Percentiles rank a stretch among this genome's conserved stretches.
Evolutionary conservation across 35 echinoderm and acorn worm species (phyloP).

Genomic region (Strongylocentrotus purpuratus): DNA sequence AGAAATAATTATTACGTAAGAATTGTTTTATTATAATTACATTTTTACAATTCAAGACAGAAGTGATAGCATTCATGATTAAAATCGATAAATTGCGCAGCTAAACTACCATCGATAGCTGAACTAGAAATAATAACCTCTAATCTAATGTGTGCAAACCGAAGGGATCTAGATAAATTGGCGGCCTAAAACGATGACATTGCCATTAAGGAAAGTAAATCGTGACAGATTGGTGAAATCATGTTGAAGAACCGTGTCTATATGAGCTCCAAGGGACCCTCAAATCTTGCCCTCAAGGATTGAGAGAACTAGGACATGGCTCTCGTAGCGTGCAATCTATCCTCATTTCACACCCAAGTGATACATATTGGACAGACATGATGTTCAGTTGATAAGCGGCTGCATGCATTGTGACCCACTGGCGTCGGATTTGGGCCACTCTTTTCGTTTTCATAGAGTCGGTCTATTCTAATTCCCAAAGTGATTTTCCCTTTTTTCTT

Average conservation of each 20-base stretch:
- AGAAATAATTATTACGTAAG: no score
- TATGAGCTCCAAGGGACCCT: background rate
- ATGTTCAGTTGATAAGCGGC: background rate
- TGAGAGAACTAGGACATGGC: background rate
- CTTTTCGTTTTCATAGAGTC: background rate
- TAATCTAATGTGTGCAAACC: background rate
- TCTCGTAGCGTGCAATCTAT: background rate
- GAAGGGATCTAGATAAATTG: background rate
- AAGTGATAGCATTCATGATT: background rate
- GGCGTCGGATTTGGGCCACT: background rate
- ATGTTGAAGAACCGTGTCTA: background rate
- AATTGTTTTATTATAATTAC: no score
- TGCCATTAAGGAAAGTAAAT: background rate
- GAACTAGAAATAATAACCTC: background rate
- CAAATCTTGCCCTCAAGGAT: background rate
- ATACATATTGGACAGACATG: background rate
- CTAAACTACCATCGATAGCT: background rate
- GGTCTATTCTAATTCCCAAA: background rate
- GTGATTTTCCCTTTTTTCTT: background rate
- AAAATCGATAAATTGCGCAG: background rate
- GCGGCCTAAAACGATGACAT: slow-evolving; percentile 1
- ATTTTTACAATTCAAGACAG: background rate
- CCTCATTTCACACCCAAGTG: background rate
- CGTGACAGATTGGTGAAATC: background rate
- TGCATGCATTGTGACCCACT: background rate